Evolutionary conservation across 2,888 invertebrate species (phyloP).

Genomic region (Cloeon dipterum): DNA sequence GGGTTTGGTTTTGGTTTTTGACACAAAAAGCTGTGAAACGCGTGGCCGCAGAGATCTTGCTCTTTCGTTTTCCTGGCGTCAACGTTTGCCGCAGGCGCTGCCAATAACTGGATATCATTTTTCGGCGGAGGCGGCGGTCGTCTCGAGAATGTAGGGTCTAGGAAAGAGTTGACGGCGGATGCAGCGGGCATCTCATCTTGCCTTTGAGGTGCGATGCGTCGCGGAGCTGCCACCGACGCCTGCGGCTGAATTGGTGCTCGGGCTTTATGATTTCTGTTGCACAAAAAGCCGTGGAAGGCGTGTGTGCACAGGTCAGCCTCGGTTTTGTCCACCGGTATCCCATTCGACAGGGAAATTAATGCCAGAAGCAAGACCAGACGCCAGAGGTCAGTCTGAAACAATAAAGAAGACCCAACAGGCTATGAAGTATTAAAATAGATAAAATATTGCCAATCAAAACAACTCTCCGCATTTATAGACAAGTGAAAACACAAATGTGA

Average conservation of each 20-base stretch:
- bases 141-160: neutral
- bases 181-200: neutral
- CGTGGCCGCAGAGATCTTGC: neutral
- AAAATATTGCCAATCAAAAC: no score
- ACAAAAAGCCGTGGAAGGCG: neutral
- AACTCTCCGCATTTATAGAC: no score
- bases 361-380: no score
- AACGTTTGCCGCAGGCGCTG: neutral
- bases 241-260: neutral
- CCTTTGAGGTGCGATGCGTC: neutral
- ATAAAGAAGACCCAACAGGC: no score
- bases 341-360: no score
- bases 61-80: no score
- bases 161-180: conserved; percentile 1
- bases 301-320: no score
- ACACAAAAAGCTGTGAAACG: conserved; percentile 1
- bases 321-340: no score
- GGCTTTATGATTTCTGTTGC: no score
- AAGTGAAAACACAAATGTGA: no score
- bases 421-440: no score
- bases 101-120: neutral
- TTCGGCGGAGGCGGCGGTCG: neutral
- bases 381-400: no score
- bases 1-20: neutral
- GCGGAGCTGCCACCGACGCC: neutral